Evolutionary conservation across 2,888 invertebrate species (phyloP).

Genomic region (Calameuta filiformis): DNA sequence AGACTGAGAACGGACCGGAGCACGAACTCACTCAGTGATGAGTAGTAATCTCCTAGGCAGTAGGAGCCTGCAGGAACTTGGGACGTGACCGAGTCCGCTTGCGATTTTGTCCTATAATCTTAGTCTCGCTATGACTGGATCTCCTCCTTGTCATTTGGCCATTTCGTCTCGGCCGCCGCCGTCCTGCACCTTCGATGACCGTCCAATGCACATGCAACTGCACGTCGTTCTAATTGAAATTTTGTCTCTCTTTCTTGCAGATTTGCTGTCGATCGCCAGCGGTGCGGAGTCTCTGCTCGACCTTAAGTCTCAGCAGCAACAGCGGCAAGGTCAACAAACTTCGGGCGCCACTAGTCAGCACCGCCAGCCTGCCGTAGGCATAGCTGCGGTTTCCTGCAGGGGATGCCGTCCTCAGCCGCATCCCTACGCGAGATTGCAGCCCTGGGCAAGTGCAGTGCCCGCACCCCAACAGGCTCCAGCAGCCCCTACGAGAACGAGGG

Average conservation of each 20-base stretch:
- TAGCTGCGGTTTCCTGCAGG: conserved; percentile 19
- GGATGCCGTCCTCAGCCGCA: conserved; percentile 19
- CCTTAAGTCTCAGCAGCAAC: conserved; percentile 13
- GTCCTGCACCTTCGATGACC: no score
- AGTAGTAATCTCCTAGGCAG: no score
- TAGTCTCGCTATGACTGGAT: no score
- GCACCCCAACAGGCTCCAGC: conserved; percentile 17
- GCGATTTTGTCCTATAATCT: no score
- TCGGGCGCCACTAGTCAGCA: conserved; percentile 11
- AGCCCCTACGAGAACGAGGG: conserved; percentile 18
- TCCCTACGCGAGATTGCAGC: conserved; percentile 18
- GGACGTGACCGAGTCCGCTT: no score
- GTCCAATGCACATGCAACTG: no score
- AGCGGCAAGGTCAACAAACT: neutral
- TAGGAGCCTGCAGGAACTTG: no score
- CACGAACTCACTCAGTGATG: no score
- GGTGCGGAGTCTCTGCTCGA: conserved; percentile 16
- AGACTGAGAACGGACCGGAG: no score
- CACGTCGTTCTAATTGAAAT: neutral
- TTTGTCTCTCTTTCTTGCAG: conserved; percentile 3
- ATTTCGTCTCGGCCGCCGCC: no score
- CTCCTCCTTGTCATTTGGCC: no score
- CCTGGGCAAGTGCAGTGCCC: conserved; percentile 17
- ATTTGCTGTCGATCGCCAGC: conserved; percentile 14
- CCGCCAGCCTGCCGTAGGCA: conserved; percentile 19